phyloP scores from a whole-genome alignment of 2,113 vertebrate genomes.

The Vimba vimba region DNA sequence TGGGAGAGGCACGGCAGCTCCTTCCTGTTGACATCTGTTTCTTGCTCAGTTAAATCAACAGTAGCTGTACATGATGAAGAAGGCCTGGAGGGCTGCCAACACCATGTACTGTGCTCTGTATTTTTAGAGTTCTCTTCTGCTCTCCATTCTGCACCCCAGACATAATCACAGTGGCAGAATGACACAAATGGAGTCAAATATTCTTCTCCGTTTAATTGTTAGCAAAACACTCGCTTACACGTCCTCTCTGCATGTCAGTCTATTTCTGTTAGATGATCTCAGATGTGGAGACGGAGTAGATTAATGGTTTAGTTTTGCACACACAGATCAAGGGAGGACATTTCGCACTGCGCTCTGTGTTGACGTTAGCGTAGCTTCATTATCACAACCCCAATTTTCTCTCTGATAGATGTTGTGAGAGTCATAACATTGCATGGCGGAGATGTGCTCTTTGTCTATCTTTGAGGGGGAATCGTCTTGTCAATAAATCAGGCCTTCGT shows the following conservation, averaged over 20 bases:
- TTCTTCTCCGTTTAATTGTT: slow-evolving; percentile 53
- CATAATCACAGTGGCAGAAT: slow-evolving; percentile 57
- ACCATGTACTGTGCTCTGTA: slow-evolving; percentile 47
- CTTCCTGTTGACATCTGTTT: slow-evolving; percentile 42
- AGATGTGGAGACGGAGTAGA: slow-evolving; percentile 31
- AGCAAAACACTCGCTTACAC: slow-evolving; percentile 40
- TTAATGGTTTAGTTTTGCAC: slow-evolving; percentile 5
- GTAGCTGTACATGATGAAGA: slow-evolving; percentile 43
- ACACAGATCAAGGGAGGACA: slow-evolving; percentile 27
- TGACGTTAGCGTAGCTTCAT: slow-evolving; percentile 1
- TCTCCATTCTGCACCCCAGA: slow-evolving; percentile 39
- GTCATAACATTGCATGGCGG: neutral
- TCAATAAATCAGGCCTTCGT: slow-evolving; percentile 40
- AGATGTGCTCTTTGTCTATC: neutral
- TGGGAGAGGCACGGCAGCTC: neutral
- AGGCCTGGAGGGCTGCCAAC: slow-evolving; percentile 47
- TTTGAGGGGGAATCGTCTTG: neutral
- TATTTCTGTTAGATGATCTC: slow-evolving; percentile 33
- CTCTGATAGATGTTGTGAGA: slow-evolving; percentile 10
- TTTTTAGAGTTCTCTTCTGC: slow-evolving; percentile 57
- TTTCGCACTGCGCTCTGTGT: neutral
- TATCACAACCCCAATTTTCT: slow-evolving; percentile 5
- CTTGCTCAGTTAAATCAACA: slow-evolving; percentile 51
- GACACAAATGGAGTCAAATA: slow-evolving; percentile 37
- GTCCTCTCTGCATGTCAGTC: slow-evolving; percentile 17